phyloP scores from a whole-genome alignment of 2,797 vertebrate species.

The Arctocebus calabarensis region DNA sequence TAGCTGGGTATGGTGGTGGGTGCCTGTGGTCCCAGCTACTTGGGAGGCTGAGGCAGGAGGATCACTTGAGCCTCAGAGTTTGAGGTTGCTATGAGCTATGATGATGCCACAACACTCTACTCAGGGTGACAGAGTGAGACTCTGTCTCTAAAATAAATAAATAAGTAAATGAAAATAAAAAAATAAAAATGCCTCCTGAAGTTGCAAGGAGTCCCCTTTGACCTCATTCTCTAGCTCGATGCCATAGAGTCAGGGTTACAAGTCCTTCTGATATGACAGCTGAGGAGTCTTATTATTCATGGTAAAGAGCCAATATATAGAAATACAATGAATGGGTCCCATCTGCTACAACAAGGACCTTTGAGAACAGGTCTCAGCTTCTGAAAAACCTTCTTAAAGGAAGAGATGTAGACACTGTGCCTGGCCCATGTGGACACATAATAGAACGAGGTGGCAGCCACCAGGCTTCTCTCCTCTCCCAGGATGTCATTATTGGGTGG shows the following conservation, averaged over 20 bases:
- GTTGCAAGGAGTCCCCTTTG: neutral
- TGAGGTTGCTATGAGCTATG: no score
- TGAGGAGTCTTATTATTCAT: neutral
- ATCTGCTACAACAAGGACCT: neutral
- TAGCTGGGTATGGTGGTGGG: no score
- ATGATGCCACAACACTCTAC: no score
- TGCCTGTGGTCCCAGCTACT: no score
- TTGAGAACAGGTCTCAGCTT: neutral
- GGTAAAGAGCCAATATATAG: neutral
- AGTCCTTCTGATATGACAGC: neutral
- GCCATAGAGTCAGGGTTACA: neutral
- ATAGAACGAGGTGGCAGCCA: neutral
- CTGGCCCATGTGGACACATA: neutral
- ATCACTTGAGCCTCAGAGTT: no score
- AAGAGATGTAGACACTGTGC: no score
- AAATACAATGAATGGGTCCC: neutral
- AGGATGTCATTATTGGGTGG: neutral
- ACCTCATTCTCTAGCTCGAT: neutral
- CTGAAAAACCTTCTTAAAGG: neutral
- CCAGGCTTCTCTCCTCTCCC: neutral
- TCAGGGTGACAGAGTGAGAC: no score
- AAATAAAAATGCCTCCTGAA: neutral
- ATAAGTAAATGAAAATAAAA: no score
- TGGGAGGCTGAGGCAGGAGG: no score
- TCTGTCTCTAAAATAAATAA: no score